Conservation (phyloP, 1,140 invertebrate species). For the Pogonognathellus flavescens region DNA sequence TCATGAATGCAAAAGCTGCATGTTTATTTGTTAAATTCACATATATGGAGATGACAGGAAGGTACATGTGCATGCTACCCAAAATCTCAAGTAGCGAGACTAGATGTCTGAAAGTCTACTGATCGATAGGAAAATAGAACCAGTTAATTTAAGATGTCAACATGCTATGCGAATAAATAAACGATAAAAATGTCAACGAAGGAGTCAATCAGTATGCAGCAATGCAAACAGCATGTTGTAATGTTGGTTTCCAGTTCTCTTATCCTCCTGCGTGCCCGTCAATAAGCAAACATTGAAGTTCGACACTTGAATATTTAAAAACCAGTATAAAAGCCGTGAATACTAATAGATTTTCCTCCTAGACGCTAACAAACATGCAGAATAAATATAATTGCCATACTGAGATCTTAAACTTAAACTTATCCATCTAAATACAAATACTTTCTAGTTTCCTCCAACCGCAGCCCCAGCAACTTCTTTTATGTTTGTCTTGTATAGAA, state of each 20-base stretch:
- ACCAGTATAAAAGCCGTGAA: neutral
- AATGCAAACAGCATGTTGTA: conserved; percentile 24
- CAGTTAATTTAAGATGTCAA: conserved; percentile 42
- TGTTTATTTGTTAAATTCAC: neutral
- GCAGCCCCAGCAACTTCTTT: too few relatives aligned
- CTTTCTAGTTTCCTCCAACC: too few relatives aligned
- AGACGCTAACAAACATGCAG: neutral
- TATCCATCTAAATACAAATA: neutral
- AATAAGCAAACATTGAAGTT: conserved; percentile 47
- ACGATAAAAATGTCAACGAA: conserved; percentile 43
- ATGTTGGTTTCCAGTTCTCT: conserved; percentile 8
- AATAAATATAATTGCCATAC: conserved; percentile 17
- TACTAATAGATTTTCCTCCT: conserved; percentile 19
- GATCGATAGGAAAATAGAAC: neutral
- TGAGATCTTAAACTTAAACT: neutral
- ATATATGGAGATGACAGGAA: too few relatives aligned
- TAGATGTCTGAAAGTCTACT: neutral
- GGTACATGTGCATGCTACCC: neutral
- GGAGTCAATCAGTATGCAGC: conserved; percentile 24
- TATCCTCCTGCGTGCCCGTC: conserved; percentile 8
- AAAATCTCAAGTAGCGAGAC: neutral
- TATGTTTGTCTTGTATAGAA: too few relatives aligned
- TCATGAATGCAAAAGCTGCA: neutral
- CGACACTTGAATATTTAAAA: conserved; percentile 33
- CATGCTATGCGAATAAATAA: conserved; percentile 31